Evolutionary conservation across 1,140 invertebrate genomes (phyloP).

Genomic region (Megathymus violae): DNA sequence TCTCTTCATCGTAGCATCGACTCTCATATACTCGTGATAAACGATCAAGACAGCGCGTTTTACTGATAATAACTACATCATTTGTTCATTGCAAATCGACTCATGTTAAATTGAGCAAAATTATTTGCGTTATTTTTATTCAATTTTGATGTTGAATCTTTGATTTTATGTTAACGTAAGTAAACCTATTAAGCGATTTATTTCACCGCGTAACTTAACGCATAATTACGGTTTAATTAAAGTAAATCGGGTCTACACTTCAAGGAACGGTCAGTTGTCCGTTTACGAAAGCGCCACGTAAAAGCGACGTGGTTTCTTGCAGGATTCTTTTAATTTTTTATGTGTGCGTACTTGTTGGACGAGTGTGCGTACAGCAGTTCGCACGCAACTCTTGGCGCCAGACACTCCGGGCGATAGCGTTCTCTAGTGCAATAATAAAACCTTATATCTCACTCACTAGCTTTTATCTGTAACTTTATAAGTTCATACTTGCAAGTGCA

Average conservation of each 20-base stretch:
- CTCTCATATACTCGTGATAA: too few species aligned
- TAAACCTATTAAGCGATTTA: neutral
- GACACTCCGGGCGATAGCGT: neutral
- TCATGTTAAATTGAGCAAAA: too few species aligned
- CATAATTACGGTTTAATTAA: slow-evolving; percentile 13
- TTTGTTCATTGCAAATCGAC: too few species aligned
- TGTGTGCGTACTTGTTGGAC: slow-evolving; percentile 15
- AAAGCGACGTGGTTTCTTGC: slow-evolving; percentile 26
- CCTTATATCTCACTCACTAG: slow-evolving; percentile 18
- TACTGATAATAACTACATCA: too few species aligned
- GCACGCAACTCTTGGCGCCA: slow-evolving; percentile 22
- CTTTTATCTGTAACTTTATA: slow-evolving; percentile 4
- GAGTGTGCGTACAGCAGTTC: slow-evolving; percentile 11
- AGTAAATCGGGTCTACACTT: slow-evolving; percentile 11
- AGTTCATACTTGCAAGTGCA: slow-evolving; percentile 14
- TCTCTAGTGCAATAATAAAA: slow-evolving; percentile 14
- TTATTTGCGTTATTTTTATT: too few species aligned
- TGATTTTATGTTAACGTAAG: neutral
- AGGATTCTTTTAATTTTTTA: slow-evolving; percentile 27
- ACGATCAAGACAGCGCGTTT: too few species aligned
- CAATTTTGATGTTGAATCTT: neutral
- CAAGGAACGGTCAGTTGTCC: slow-evolving; percentile 15
- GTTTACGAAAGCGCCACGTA: slow-evolving; percentile 20
- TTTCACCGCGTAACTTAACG: neutral
- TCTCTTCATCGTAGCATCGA: too few species aligned